Conservation (phyloP, 2,797 vertebrate genomes). For the Craterocephalus amniculus region DNA sequence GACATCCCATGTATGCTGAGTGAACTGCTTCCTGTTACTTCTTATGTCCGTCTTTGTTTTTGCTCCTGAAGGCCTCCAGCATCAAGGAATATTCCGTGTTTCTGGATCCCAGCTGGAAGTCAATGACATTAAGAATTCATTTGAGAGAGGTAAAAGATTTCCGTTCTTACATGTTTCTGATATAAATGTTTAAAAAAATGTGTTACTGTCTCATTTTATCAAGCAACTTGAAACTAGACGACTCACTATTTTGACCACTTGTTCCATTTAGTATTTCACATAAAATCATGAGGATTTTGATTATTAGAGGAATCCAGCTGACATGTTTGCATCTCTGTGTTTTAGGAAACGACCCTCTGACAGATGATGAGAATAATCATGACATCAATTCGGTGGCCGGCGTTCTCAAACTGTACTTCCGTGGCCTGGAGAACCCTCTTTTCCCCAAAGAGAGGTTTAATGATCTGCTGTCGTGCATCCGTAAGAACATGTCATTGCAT, state of each 20-base stretch:
- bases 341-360: constrained; percentile 95
- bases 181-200: no score
- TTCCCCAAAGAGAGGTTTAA: constrained; percentile 99
- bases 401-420: constrained; percentile 97
- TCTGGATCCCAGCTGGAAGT: constrained; percentile 98
- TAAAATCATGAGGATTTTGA: neutral
- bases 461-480: constrained; percentile 95
- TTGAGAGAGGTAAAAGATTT: constrained; percentile 90
- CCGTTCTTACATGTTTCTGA: no score
- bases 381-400: constrained; percentile 99
- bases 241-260: neutral
- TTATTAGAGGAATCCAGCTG: neutral
- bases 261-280: neutral
- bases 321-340: constrained; percentile 28
- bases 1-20: neutral
- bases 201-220: neutral
- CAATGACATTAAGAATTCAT: constrained; percentile 99
- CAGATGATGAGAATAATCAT: constrained; percentile 96
- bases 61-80: constrained; percentile 89
- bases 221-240: neutral
- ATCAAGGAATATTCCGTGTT: constrained; percentile 98
- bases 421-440: constrained; percentile 96
- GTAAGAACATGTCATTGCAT: constrained; percentile 83
- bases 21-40: constrained; percentile 10
- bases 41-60: constrained; percentile 7